These are phyloP conservation scores for Riparia riparia DNA, from an alignment of 2,113 vertebrate species.

Conservation along the genomic window DNA sequence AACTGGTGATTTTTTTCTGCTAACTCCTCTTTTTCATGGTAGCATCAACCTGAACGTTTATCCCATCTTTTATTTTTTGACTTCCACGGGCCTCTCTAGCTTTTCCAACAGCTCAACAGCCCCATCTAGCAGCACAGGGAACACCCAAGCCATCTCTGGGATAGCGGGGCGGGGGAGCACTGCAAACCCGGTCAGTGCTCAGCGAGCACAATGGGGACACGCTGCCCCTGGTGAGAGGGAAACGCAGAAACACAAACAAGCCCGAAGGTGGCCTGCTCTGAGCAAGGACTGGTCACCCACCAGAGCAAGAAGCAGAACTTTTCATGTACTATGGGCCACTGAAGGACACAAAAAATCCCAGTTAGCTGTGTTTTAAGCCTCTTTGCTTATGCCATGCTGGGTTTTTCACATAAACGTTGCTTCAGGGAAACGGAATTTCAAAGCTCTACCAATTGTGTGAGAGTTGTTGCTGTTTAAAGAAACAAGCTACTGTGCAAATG, in stretches of 20 bases:
- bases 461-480: neutral
- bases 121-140: constrained; percentile 30
- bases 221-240: accelerated
- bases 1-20: neutral
- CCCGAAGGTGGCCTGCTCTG: accelerated
- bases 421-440: neutral
- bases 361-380: neutral
- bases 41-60: neutral
- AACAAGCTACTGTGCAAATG: neutral
- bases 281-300: neutral
- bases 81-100: neutral
- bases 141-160: neutral
- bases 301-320: neutral
- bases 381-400: neutral
- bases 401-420: neutral
- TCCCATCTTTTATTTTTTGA: neutral
- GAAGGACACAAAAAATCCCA: neutral
- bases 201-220: neutral
- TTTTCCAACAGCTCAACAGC: constrained; percentile 51
- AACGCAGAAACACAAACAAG: neutral
- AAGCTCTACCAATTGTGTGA: neutral
- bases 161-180: accelerated
- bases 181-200: neutral
- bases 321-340: neutral
- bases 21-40: neutral